Base-by-base conservation (phyloP, 2,797 vertebrate genomes). In the Galagoides demidoff region DNA sequence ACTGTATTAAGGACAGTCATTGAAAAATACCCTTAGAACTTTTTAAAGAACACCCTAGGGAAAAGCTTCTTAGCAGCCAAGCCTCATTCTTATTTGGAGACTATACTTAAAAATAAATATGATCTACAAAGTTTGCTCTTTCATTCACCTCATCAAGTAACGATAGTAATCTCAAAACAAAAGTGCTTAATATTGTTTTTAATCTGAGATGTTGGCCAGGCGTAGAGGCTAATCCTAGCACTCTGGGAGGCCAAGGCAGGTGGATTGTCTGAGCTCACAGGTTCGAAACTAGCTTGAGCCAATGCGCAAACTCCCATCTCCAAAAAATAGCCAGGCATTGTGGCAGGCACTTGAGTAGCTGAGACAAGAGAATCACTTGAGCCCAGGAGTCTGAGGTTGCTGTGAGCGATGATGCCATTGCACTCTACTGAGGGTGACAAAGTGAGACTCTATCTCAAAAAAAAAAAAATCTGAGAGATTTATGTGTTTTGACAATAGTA, bases 11-110 rank as follows among this genome's bases (percentile, higher is more conserved):
- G 19, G 43, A 96, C 63, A 93, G 13, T 66, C 2, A 12, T 22
- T 16, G 52, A 95, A 97, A 92, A 66, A 37, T 61, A 71, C 5
- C 59, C 27, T 71, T 66, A 23, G 90, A 95, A 92, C 11, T 10
- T 81, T 86, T 91, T 63, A 49, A 95, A 96, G 73, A 7, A 95
- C 87, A 96, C 8, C 9, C 22, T 63, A 68, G 34, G 52, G 27
- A 27, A 90, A 70, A 78, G 22, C 29, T 85, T 94, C 23, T 29
- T 66, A 79, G 66, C 49, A 37, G 43, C 29, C 27, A n/a, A 34
- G 71, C 17, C 73, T 34, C 39, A 78, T 52, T n/a, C 31, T 92
- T 59, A 82, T 43, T 77, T 78, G 74, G 31, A 85, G 14, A 63
- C 23, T 63, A 6, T 7, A n/a, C 57, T 59, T 34, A 81, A 61